phyloP scores from a whole-genome alignment of 1,140 invertebrate genomes.

The Colletes latitarsis region DNA sequence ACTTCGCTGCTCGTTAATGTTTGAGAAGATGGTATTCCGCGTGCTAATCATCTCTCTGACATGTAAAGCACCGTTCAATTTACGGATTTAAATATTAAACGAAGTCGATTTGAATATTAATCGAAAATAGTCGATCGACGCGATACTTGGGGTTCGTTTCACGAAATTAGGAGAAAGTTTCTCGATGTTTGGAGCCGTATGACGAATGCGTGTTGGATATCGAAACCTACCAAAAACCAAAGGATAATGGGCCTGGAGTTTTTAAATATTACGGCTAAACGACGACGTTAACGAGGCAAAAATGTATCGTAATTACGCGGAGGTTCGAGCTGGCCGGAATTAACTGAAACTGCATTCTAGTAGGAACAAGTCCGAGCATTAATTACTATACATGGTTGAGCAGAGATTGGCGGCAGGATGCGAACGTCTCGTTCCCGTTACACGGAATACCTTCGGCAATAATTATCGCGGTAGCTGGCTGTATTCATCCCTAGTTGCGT shows the following conservation, averaged over 20 bases:
- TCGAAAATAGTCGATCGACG: too few relatives aligned
- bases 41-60: neutral
- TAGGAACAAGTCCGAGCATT: constrained; percentile 1
- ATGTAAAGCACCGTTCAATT: constrained; percentile 9
- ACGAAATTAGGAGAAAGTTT: too few relatives aligned
- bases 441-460: constrained; percentile 15
- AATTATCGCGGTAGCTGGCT: constrained; percentile 37
- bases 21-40: neutral
- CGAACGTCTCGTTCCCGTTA: constrained; percentile 13
- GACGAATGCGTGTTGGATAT: too few relatives aligned
- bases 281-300: neutral
- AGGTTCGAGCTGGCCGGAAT: neutral
- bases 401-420: constrained; percentile 21
- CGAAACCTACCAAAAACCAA: too few relatives aligned
- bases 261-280: too few relatives aligned
- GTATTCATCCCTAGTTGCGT: constrained; percentile 19
- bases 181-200: too few relatives aligned
- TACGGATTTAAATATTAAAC: neutral
- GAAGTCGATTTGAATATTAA: neutral
- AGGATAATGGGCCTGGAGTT: too few relatives aligned
- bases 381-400: constrained; percentile 13
- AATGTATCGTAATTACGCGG: neutral
- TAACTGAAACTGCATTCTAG: neutral
- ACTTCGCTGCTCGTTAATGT: constrained; percentile 14
- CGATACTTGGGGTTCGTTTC: too few relatives aligned